phyloP scores from a whole-genome alignment of 2,113 vertebrate species.

The Siphamia tubifer region DNA sequence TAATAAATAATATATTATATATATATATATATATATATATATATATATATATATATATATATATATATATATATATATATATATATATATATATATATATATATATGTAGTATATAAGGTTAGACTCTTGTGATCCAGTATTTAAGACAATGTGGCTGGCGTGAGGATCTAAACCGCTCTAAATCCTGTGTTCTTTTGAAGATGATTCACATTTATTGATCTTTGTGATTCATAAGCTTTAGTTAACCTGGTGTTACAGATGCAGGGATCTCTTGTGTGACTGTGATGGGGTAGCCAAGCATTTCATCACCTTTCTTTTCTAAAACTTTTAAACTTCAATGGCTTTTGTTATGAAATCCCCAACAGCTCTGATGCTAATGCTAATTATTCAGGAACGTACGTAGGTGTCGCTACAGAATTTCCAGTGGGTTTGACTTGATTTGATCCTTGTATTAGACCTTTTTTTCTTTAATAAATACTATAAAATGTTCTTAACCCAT shows the following conservation, averaged over 20 bases:
- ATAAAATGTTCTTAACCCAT: too few relatives aligned
- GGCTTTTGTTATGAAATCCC: not conserved
- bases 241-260: not conserved
- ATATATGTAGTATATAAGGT: too few relatives aligned
- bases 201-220: slow-evolving; percentile 24
- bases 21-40: too few relatives aligned
- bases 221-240: slow-evolving; percentile 1
- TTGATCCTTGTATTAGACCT: not conserved
- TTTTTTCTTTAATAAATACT: too few relatives aligned
- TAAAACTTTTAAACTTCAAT: not conserved
- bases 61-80: too few relatives aligned
- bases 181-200: not conserved
- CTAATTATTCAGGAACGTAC: not conserved
- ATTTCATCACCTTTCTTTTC: not conserved
- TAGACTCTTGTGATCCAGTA: too few relatives aligned
- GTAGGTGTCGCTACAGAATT: not conserved
- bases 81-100: too few relatives aligned
- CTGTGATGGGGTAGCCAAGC: not conserved
- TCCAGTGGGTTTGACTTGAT: not conserved
- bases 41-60: too few relatives aligned
- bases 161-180: not conserved
- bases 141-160: not conserved
- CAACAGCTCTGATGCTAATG: not conserved
- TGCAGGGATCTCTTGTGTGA: not conserved
- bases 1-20: too few relatives aligned